Percentiles rank a stretch among this genome's conserved stretches.
Conservation (phyloP, 1,140 invertebrate genomes). For the Zaprionus lachaisei region DNA sequence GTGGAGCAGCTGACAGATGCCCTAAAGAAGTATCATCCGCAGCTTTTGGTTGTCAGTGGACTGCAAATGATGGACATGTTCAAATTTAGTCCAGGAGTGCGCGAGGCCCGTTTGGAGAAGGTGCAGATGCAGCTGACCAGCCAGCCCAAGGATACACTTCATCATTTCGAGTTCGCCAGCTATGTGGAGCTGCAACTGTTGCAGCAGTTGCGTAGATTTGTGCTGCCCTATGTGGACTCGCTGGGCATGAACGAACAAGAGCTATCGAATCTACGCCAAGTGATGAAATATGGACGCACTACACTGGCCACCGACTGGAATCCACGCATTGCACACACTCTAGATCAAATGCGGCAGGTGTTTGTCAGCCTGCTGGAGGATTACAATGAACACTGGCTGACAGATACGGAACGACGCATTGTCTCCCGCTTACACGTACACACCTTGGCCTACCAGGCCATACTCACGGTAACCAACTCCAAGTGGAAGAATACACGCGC, state of each 20-base stretch:
- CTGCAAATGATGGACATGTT: constrained; percentile 97
- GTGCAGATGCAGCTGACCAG: constrained; percentile 89
- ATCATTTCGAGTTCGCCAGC: constrained; percentile 96
- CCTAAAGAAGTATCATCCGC: constrained; percentile 88
- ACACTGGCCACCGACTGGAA: constrained; percentile 91
- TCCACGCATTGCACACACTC: constrained; percentile 91
- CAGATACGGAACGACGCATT: constrained; percentile 82
- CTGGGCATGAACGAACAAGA: constrained; percentile 97
- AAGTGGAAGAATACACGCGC: constrained; percentile 91
- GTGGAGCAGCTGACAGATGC: constrained; percentile 89
- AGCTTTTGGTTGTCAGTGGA: constrained; percentile 92
- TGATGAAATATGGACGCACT: constrained; percentile 89
- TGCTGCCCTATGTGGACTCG: constrained; percentile 93
- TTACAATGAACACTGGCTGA: constrained; percentile 39
- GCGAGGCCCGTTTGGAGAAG: constrained; percentile 87
- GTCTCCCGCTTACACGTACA: constrained; percentile 94
- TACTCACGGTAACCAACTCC: constrained; percentile 88
- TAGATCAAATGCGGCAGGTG: constrained; percentile 93
- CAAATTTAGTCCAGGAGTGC: constrained; percentile 88
- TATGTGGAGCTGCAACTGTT: constrained; percentile 91
- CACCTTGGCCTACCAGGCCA: constrained; percentile 94
- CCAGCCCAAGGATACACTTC: constrained; percentile 87
- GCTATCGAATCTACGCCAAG: constrained; percentile 90
- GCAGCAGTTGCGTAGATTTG: constrained; percentile 87
- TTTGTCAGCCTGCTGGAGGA: constrained; percentile 86